Conservation (phyloP, 2,797 vertebrate genomes). For the Tinamus major region DNA sequence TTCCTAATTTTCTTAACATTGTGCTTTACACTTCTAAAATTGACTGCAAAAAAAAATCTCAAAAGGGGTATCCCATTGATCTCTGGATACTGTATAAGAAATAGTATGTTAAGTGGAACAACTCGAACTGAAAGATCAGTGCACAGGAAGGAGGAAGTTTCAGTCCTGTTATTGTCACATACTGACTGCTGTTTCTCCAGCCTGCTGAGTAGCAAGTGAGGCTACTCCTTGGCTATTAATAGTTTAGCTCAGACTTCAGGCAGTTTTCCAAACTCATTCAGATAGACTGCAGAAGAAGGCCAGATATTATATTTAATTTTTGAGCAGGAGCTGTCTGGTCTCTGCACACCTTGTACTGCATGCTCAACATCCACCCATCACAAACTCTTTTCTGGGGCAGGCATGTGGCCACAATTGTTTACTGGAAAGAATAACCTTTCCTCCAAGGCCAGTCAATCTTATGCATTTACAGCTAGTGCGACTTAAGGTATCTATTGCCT, state of each 20-base stretch:
- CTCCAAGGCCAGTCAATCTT: background rate
- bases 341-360: fast-evolving
- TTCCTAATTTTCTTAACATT: slow-evolving; percentile 65
- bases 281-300: slow-evolving; percentile 6
- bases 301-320: background rate
- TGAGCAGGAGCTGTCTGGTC: background rate
- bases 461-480: fast-evolving
- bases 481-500: background rate
- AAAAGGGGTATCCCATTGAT: background rate
- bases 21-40: slow-evolving; percentile 41
- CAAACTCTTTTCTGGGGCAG: background rate
- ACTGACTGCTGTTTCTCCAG: background rate
- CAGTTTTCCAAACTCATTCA: background rate
- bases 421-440: background rate
- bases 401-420: fast-evolving
- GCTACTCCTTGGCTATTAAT: background rate
- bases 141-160: background rate
- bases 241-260: background rate
- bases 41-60: background rate
- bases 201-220: background rate
- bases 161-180: background rate
- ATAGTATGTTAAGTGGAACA: background rate
- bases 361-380: fast-evolving
- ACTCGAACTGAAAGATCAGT: background rate
- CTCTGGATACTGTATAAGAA: background rate